Evolutionary conservation across 2,113 vertebrate genomes (phyloP), one percentile per base, ranked within the genome.

Genomic region (Promerops cafer): DNA sequence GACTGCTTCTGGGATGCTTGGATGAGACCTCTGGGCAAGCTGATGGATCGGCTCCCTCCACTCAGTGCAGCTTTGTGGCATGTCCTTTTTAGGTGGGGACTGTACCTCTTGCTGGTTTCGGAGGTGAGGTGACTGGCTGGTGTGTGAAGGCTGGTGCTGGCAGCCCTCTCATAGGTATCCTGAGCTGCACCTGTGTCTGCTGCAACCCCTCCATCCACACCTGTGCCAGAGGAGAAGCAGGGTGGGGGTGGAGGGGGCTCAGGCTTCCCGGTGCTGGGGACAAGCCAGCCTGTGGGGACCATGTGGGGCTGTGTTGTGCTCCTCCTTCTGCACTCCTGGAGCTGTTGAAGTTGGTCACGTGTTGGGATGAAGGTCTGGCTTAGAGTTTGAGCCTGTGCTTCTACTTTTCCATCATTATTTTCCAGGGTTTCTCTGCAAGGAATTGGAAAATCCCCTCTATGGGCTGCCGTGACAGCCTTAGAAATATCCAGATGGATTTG

Each of bases 401-500:
- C 49, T 78, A 26, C 26, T 77, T 92, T 92, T 80, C 72, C 9
- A 0, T 87, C 35, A 21, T 77, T 61, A 54, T 50, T 94, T 92
- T 87, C 70, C 47, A 89, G 64, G 9, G 39, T 81, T 94, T 84
- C 50, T 74, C 47, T 84, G 59, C 27, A 75, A 57, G 16, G 33
- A 87, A 57, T 63, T 78, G 64, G 77, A 74, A 93, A 53, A 85
- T 83, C 68, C 64, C n/a, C 54, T 90, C 77, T 69, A 1, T 28
- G 37, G 28, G 45, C 64, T 89, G 35, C 47, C 1, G 2, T 77
- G 64, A 83, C 68, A 80, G 63, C 42, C 66, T 63, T 37, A 13
- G 68, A 59, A 83, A 45, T 22, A 24, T 35, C 85, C 83, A 45
- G 86, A 87, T 90, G 88, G 80, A 45, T 95, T 95, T 95, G 80